These are phyloP conservation scores for Cecidostiba fungosa DNA, from an alignment of 2,888 invertebrate genomes.

Conservation along the genomic window DNA sequence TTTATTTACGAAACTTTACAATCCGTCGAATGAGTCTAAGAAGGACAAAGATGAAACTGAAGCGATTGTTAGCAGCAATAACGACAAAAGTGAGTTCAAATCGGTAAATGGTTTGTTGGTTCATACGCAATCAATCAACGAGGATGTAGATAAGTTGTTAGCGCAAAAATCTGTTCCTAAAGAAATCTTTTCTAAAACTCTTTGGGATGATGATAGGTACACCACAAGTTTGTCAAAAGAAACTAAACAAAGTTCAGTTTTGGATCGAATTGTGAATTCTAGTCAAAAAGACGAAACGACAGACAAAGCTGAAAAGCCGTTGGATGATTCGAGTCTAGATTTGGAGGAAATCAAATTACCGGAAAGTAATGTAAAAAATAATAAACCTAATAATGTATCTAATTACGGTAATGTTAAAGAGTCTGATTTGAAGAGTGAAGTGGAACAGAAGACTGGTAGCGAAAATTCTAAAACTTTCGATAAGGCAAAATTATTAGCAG, in stretches of 20 bases:
- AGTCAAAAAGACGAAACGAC: not conserved
- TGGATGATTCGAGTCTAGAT: not conserved
- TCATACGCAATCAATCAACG: not conserved
- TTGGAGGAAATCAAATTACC: not conserved
- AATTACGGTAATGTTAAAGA: not conserved
- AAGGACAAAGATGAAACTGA: conserved; percentile 3
- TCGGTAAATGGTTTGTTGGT: conserved; percentile 11
- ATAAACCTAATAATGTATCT: not conserved
- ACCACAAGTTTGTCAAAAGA: not conserved
- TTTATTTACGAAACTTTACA: conserved; percentile 29
- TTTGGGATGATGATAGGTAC: conserved; percentile 20
- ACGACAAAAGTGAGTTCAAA: conserved; percentile 8
- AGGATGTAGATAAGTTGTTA: not conserved
- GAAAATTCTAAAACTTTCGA: conserved; percentile 73
- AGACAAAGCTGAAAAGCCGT: not conserved
- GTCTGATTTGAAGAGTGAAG: not conserved
- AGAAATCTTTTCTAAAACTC: conserved; percentile 9
- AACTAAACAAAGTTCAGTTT: not conserved
- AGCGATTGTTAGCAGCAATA: not conserved
- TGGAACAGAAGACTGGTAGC: conserved; percentile 34
- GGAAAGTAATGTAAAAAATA: conserved; percentile 4
- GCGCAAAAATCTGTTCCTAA: conserved; percentile 4
- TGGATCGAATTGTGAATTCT: not conserved
- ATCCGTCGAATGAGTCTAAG: not conserved
- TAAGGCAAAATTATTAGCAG: conserved; percentile 84